Conservation (phyloP, 1,140 invertebrate species). For the Galendromus occidentalis region DNA sequence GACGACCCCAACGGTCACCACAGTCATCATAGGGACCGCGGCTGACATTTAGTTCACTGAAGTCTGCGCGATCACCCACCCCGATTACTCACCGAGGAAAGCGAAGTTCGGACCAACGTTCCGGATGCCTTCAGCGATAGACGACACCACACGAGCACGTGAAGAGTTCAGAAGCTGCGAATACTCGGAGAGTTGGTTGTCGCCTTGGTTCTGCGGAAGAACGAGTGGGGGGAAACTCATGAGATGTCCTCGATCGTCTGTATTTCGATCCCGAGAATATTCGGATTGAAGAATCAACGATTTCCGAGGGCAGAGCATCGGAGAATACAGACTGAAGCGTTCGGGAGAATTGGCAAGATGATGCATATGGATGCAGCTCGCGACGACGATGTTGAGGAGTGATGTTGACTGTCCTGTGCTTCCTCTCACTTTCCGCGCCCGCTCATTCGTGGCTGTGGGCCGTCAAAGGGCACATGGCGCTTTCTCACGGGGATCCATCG, state of each 20-base stretch:
- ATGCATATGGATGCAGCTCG: no score
- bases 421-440: not conserved
- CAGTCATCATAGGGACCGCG: no score
- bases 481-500: slow-evolving; percentile 5
- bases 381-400: no score
- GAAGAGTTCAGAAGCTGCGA: not conserved
- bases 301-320: no score
- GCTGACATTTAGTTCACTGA: no score
- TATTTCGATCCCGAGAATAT: no score
- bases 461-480: not conserved
- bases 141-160: not conserved
- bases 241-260: no score
- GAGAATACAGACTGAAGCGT: no score
- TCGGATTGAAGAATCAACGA: no score
- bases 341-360: no score
- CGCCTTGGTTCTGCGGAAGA: not conserved
- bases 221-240: not conserved
- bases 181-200: not conserved
- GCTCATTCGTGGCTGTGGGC: not conserved
- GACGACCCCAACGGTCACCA: no score
- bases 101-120: not conserved
- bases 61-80: not conserved
- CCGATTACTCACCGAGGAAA: not conserved
- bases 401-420: no score
- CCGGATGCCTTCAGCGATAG: not conserved